Evolutionary conservation across 2,888 invertebrate genomes (phyloP).

Genomic region (Bruchidius siliquastri): DNA sequence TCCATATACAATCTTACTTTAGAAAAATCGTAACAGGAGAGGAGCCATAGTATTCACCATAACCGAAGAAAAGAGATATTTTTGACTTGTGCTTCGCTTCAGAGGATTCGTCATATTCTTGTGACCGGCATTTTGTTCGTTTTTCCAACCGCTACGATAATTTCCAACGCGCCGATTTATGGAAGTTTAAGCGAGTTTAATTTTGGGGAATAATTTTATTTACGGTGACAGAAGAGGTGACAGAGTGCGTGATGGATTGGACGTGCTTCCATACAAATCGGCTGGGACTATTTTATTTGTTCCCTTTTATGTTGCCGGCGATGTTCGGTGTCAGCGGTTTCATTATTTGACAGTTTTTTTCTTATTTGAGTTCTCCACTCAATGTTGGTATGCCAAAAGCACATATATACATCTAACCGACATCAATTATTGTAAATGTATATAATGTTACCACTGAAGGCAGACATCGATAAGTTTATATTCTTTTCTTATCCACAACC

Average conservation of each 20-base stretch:
- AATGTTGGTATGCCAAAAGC: not conserved
- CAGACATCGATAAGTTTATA: too few species aligned
- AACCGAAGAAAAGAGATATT: too few species aligned
- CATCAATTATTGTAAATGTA: too few species aligned
- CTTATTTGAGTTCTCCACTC: not conserved
- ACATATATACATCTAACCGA: too few species aligned
- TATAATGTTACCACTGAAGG: too few species aligned
- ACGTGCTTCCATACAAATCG: not conserved
- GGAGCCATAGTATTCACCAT: too few species aligned
- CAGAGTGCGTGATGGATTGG: not conserved
- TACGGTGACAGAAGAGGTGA: not conserved
- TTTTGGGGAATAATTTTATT: not conserved
- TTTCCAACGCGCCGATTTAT: not conserved
- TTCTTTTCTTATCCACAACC: too few species aligned
- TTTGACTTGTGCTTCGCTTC: too few species aligned
- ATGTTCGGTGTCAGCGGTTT: not conserved
- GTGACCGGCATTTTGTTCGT: not conserved
- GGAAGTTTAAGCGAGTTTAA: not conserved
- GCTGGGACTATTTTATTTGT: not conserved
- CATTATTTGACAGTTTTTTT: not conserved
- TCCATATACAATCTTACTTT: too few species aligned
- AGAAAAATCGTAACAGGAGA: too few species aligned
- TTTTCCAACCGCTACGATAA: not conserved
- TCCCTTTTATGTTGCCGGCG: not conserved
- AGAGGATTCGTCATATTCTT: too few species aligned